Evolutionary conservation across 2,888 invertebrate genomes (phyloP), one percentile per base, ranked within the genome.

Genomic region (Oxytorus armatus): DNA sequence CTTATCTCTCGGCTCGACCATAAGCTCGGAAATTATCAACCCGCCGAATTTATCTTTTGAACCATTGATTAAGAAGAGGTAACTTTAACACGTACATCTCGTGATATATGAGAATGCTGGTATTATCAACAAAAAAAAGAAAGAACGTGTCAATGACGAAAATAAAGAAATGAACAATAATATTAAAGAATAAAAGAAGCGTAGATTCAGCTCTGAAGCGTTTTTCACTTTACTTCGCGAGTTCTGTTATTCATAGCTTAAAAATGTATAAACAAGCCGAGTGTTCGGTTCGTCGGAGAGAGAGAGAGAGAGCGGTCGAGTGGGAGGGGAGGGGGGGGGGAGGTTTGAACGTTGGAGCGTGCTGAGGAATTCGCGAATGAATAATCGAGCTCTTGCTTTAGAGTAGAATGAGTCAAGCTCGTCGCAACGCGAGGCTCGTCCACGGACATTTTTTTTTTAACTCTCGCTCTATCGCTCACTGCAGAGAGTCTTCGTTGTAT

Each of bases 291-390:
- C 10, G 53, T 3, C 14, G n/a, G 49, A 57, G 47, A n/a, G 44
- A 16, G 53, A 57, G 39, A 36, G 75, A 16, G 47, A 49, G 16
- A 1, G 18, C 3, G 55, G 44, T 11, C 18, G 33, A 57, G 57
- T 42, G 47, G 29, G 49, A 29, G 25, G 8, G 59, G 47, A 53
- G 33, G 49, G 11, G 65, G 53, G 33, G 42, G 72, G 47, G 44
- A 33, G 57, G 21, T 39, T n/a, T 10, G 47, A 36, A 25, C 49
- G 61, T 49, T 66, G 82, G 55, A 63, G 68, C 63, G 73, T 63
- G 57, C 80, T 78, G 65, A 88, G 84, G 85, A 83, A 87, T 86
- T 85, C 77, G 81, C 88, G 81, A 88, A 88, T 87, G 87, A 88
- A 88, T 87, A 88, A 88, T 88, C 88, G 82, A 69, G 42, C 36